Evolutionary conservation across 2,888 invertebrate species (phyloP).

Genomic region (Morpho helenor): DNA sequence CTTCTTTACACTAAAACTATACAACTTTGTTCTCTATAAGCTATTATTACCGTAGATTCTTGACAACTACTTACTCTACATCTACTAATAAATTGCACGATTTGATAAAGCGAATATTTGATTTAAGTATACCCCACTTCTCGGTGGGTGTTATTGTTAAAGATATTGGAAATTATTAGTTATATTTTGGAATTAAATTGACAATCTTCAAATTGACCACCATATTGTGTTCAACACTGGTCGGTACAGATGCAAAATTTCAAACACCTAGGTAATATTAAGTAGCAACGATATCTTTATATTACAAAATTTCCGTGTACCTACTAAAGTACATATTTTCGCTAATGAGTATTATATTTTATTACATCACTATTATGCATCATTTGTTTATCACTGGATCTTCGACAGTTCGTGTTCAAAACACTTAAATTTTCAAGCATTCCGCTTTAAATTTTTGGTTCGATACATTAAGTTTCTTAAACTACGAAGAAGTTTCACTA

Average conservation of each 20-base stretch:
- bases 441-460: constrained; percentile 76
- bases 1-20: constrained; percentile 42
- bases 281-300: constrained; percentile 18
- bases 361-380: constrained; percentile 55
- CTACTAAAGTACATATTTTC: constrained; percentile 25
- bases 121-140: constrained; percentile 39
- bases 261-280: constrained; percentile 18
- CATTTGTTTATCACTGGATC: constrained; percentile 53
- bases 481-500: constrained; percentile 37
- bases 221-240: constrained; percentile 30
- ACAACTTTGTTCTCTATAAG: constrained; percentile 41
- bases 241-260: constrained; percentile 19
- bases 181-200: constrained; percentile 39
- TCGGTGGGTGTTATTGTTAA: constrained; percentile 41
- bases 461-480: constrained; percentile 65
- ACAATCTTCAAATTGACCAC: constrained; percentile 50
- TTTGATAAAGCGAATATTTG: constrained; percentile 73
- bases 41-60: constrained; percentile 49
- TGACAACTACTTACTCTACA: constrained; percentile 49
- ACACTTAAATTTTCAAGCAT: constrained; percentile 78
- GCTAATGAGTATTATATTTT: constrained; percentile 61
- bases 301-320: constrained; percentile 17
- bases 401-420: constrained; percentile 67
- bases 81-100: constrained; percentile 76
- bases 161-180: constrained; percentile 24